Evolutionary conservation across 2,888 invertebrate species (phyloP).

Genomic region (Calameuta idolon): DNA sequence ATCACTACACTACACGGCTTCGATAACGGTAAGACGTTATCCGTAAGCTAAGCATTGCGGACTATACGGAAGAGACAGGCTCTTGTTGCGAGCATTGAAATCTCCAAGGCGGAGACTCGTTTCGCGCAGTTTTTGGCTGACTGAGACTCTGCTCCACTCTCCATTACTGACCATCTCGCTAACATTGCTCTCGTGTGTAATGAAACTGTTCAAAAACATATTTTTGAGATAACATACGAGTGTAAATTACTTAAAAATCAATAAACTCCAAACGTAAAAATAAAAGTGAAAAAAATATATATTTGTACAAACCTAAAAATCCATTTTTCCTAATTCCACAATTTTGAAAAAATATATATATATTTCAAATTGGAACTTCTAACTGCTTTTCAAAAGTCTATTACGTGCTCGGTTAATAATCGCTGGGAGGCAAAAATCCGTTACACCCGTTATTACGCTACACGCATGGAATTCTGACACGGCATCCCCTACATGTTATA

Average conservation of each 20-base stretch:
- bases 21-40: not conserved
- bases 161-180: conserved; percentile 43
- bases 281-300: not conserved
- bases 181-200: conserved; percentile 33
- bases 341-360: not conserved
- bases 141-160: conserved; percentile 25
- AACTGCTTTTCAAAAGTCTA: not conserved
- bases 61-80: conserved; percentile 8
- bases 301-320: not conserved
- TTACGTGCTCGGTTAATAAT: not conserved
- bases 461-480: conserved; percentile 49
- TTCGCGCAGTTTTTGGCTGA: conserved; percentile 37
- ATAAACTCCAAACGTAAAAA: not conserved
- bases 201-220: not conserved
- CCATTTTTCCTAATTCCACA: not conserved
- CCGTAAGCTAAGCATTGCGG: conserved; percentile 1
- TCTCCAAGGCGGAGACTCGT: conserved; percentile 41
- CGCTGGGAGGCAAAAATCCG: conserved; percentile 50
- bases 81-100: conserved; percentile 45
- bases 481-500: not conserved
- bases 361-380: not conserved
- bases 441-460: conserved; percentile 56
- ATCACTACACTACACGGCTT: not conserved
- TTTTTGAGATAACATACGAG: not conserved
- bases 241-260: not conserved